phyloP scores from a whole-genome alignment of 2,113 vertebrate genomes.

The Noctilio leporinus region DNA sequence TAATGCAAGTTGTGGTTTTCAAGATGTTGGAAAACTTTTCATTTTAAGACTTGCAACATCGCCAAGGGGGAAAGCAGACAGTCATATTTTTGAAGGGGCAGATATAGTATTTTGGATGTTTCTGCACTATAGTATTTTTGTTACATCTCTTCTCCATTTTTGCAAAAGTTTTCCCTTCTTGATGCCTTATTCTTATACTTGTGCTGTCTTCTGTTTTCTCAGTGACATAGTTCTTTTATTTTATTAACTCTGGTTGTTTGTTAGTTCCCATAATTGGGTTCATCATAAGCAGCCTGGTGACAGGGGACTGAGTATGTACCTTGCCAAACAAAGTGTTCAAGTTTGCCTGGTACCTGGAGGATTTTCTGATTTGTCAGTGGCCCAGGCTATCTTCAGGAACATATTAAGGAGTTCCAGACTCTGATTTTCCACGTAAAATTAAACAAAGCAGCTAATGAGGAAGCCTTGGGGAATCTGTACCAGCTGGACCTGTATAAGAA shows the following conservation, averaged over 20 bases:
- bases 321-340: constrained; percentile 23
- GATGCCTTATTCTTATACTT: not conserved
- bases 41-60: not conserved
- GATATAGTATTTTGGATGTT: not conserved
- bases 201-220: constrained; percentile 5
- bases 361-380: constrained; percentile 21
- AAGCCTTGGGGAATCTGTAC: constrained; percentile 10
- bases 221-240: not conserved
- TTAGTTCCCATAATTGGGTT: not conserved
- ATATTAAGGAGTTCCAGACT: constrained; percentile 38
- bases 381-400: constrained; percentile 40
- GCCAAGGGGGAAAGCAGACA: not conserved
- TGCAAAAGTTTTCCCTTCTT: not conserved
- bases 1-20: constrained; percentile 18
- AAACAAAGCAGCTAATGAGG: constrained; percentile 55
- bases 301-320: not conserved
- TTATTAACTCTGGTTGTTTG: not conserved
- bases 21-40: not conserved
- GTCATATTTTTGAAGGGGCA: not conserved
- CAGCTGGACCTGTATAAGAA: constrained; percentile 25
- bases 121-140: not conserved
- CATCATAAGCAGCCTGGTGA: not conserved
- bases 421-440: constrained; percentile 46
- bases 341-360: not conserved
- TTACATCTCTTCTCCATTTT: not conserved